phyloP scores from a whole-genome alignment of 2,888 invertebrate genomes.

The Chironomus riparius region DNA sequence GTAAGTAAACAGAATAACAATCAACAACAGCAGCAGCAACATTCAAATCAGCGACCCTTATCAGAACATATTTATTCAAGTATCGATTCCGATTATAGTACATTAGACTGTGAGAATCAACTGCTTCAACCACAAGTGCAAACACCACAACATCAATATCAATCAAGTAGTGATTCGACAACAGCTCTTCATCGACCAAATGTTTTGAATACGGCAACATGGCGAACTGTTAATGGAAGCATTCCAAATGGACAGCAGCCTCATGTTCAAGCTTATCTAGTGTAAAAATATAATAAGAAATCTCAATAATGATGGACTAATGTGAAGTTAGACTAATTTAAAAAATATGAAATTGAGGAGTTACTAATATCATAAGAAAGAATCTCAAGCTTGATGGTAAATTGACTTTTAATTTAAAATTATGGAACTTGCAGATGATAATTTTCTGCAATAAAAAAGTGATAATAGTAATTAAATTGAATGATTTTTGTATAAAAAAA shows the following conservation, averaged over 20 bases:
- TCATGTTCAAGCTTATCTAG: slow-evolving; percentile 43
- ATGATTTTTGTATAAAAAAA: slow-evolving; percentile 7
- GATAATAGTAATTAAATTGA: slow-evolving; percentile 26
- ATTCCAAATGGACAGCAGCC: slow-evolving; percentile 31
- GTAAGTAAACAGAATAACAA: slow-evolving; percentile 31
- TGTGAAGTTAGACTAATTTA: not conserved
- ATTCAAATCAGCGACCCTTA: slow-evolving; percentile 53
- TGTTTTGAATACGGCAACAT: not conserved
- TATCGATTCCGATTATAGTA: slow-evolving; percentile 81
- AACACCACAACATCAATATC: slow-evolving; percentile 28
- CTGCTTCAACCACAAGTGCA: slow-evolving; percentile 32
- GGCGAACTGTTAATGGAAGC: not conserved
- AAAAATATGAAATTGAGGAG: not conserved
- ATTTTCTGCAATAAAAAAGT: slow-evolving; percentile 9
- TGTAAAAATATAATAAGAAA: slow-evolving; percentile 33
- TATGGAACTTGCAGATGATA: not conserved
- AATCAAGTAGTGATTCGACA: slow-evolving; percentile 44
- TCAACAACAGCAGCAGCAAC: slow-evolving; percentile 45
- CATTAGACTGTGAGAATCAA: slow-evolving; percentile 60
- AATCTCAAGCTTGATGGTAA: no score
- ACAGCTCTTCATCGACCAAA: slow-evolving; percentile 40
- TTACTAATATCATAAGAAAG: not conserved
- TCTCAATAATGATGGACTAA: not conserved
- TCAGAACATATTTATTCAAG: slow-evolving; percentile 86
- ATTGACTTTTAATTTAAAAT: not conserved